These are phyloP conservation scores for Danio tinwini DNA, from an alignment of 2,797 vertebrate species.

Conservation along the genomic window DNA sequence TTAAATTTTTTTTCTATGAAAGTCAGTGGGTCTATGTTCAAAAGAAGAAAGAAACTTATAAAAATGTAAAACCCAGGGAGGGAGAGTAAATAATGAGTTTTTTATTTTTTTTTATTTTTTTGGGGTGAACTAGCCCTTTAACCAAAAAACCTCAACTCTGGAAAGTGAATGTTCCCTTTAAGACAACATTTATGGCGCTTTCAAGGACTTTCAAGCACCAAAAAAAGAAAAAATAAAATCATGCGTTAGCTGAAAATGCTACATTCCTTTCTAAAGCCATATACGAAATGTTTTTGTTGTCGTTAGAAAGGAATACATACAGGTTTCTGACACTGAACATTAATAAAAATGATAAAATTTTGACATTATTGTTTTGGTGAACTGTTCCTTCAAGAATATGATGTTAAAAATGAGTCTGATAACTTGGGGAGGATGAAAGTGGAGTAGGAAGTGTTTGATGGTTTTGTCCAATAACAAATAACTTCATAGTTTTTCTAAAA, in stretches of 20 bases:
- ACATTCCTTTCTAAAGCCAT: background rate
- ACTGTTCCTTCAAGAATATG: background rate
- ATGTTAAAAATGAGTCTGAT: background rate
- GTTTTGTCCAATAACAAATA: background rate
- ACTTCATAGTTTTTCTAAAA: slow-evolving; percentile 50
- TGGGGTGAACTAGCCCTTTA: background rate
- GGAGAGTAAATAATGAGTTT: too few species aligned
- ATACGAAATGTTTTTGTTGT: background rate
- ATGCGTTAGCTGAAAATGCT: too few species aligned
- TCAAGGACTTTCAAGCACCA: too few species aligned
- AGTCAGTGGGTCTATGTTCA: too few species aligned
- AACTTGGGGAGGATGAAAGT: background rate
- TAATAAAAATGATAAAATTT: background rate
- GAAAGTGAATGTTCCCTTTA: too few species aligned
- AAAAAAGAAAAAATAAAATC: too few species aligned
- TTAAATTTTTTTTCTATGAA: too few species aligned
- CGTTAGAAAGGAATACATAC: background rate
- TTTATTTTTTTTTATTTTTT: background rate
- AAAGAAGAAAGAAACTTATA: too few species aligned
- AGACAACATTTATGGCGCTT: too few species aligned
- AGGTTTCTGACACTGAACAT: background rate
- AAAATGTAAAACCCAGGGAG: too few species aligned
- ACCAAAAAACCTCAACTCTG: too few species aligned
- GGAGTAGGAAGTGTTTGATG: background rate
- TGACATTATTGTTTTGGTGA: background rate